Conservation (phyloP, 2,888 invertebrate genomes). For the Diplazon laetatorius region DNA sequence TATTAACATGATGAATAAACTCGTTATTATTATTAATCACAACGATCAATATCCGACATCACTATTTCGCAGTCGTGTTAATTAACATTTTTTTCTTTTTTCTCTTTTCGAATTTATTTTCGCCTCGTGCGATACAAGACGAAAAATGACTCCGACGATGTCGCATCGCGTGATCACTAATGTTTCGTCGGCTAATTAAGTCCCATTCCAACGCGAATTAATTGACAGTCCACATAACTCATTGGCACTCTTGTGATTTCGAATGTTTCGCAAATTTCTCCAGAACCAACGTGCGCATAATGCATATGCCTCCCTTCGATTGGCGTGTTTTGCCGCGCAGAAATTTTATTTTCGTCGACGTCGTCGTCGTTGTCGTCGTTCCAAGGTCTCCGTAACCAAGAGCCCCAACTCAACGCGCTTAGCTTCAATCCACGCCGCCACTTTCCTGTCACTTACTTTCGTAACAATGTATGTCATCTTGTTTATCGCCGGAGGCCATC, state of each 20-base stretch:
- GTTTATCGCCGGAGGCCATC: conserved; percentile 38
- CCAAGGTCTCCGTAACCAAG: conserved; percentile 18
- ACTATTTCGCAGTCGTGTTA: too few species aligned
- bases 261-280: conserved; percentile 32
- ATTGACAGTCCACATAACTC: conserved; percentile 48
- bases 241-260: conserved; percentile 13
- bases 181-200: conserved; percentile 52
- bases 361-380: conserved; percentile 45
- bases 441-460: conserved; percentile 54
- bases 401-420: conserved; percentile 6
- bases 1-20: too few species aligned
- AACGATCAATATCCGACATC: too few species aligned
- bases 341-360: conserved; percentile 61
- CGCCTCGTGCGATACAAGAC: not conserved
- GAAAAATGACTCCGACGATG: not conserved
- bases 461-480: conserved; percentile 62
- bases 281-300: not conserved
- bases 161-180: not conserved
- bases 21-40: too few species aligned
- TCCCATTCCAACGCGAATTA: conserved; percentile 24
- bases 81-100: too few species aligned
- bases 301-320: conserved; percentile 34
- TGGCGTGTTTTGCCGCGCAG: conserved; percentile 59
- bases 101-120: not conserved
- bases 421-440: conserved; percentile 47